These are phyloP conservation scores for Catamblyrhynchus diadema DNA, from an alignment of 2,797 vertebrate species.

Conservation along the genomic window DNA sequence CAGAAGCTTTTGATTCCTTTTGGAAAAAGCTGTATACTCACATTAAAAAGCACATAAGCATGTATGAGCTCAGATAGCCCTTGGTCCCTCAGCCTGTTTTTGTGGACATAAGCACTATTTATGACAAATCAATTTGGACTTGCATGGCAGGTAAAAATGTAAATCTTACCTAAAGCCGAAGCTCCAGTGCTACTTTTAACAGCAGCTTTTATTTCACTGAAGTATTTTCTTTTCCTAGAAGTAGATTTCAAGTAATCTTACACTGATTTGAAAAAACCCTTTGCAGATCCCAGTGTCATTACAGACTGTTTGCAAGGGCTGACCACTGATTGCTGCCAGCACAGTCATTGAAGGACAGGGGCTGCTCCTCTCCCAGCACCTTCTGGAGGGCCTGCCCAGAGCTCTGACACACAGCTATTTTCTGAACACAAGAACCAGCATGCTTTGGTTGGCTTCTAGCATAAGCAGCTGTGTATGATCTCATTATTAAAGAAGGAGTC, in stretches of 20 bases:
- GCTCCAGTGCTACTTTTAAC: not conserved
- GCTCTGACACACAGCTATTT: not conserved
- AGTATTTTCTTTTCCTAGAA: not conserved
- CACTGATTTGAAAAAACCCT: not conserved
- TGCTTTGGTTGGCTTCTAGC: not conserved
- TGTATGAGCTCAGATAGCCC: not conserved
- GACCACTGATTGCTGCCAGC: not conserved
- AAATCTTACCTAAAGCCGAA: not conserved
- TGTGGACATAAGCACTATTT: not conserved
- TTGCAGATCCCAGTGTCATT: not conserved
- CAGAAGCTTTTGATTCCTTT: conserved; percentile 17
- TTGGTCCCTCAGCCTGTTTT: not conserved
- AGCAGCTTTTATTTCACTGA: not conserved
- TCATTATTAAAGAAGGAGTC: not conserved
- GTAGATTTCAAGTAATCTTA: not conserved
- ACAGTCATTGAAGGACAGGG: fast-evolving
- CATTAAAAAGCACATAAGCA: not conserved
- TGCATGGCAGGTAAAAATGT: not conserved
- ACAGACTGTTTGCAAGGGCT: not conserved
- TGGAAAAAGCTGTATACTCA: not conserved
- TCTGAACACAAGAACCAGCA: not conserved
- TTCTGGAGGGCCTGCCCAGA: not conserved
- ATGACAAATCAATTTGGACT: not conserved
- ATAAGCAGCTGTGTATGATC: not conserved
- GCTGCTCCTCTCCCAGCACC: not conserved